Evolutionary conservation across 2,113 vertebrate species (phyloP).

Genomic region (Python bivittatus): DNA sequence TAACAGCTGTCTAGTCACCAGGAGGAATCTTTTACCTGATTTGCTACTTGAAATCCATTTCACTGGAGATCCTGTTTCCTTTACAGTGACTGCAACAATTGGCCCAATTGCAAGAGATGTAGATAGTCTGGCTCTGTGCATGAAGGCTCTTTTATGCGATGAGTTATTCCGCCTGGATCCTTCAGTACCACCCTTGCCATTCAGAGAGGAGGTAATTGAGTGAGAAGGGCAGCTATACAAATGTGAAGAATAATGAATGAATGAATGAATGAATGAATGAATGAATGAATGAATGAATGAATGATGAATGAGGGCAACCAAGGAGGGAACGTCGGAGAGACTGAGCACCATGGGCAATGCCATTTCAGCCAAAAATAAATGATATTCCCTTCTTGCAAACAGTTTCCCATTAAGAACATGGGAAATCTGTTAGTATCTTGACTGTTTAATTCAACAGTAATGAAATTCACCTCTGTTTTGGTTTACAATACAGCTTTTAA

Average conservation of each 20-base stretch:
- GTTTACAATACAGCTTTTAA: not conserved
- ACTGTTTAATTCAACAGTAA: not conserved
- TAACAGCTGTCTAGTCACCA: not conserved
- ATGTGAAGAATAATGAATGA: not conserved
- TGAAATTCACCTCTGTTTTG: not conserved
- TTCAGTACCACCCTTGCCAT: constrained; percentile 77
- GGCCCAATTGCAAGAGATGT: constrained; percentile 80
- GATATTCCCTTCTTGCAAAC: not conserved
- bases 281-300: not conserved
- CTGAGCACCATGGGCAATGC: not conserved
- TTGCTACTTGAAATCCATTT: not conserved
- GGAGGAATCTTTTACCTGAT: not conserved
- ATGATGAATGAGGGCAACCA: not conserved
- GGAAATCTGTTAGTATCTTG: too few relatives aligned
- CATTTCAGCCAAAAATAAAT: not conserved
- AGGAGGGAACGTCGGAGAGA: not conserved
- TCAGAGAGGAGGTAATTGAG: constrained; percentile 69
- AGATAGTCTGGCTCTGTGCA: constrained; percentile 77
- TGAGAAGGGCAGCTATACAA: not conserved
- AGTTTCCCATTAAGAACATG: not conserved
- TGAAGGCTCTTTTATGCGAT: constrained; percentile 78
- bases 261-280: not conserved
- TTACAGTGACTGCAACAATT: constrained; percentile 24
- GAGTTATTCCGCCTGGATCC: constrained; percentile 81
- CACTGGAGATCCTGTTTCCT: not conserved